phyloP scores from a whole-genome alignment of 1,140 invertebrate species.

The Drosophila navojoa region DNA sequence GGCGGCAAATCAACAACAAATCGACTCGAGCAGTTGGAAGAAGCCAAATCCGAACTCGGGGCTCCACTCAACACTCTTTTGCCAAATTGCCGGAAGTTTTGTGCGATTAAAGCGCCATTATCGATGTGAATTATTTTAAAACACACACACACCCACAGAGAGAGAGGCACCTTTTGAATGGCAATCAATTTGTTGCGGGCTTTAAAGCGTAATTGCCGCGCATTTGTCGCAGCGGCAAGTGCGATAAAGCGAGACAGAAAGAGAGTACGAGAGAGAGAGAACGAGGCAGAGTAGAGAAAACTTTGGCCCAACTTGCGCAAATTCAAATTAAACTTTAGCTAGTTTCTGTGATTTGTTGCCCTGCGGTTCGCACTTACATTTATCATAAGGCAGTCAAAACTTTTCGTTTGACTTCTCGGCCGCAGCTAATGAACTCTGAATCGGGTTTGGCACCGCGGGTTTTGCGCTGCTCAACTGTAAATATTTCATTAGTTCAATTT shows the following conservation, averaged over 20 bases:
- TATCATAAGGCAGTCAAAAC: constrained; percentile 51
- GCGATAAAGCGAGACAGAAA: constrained; percentile 16
- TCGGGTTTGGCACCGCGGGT: constrained; percentile 10
- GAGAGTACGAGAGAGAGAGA: neutral
- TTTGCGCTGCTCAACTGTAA: constrained; percentile 50
- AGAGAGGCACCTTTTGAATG: constrained; percentile 25
- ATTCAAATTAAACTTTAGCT: constrained; percentile 79
- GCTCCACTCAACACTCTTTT: constrained; percentile 69
- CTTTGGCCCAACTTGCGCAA: constrained; percentile 64
- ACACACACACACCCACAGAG: constrained; percentile 20
- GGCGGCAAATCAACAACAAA: constrained; percentile 69
- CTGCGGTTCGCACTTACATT: constrained; percentile 46
- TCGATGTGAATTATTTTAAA: constrained; percentile 81
- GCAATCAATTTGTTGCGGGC: constrained; percentile 72
- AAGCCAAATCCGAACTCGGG: neutral
- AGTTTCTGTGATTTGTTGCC: constrained; percentile 67
- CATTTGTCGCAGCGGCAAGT: constrained; percentile 62
- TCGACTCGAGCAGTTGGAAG: constrained; percentile 9
- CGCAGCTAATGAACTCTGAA: constrained; percentile 57
- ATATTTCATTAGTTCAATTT: constrained; percentile 78
- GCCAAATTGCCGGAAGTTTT: constrained; percentile 79
- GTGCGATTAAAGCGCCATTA: constrained; percentile 79
- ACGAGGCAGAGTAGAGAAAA: constrained; percentile 29
- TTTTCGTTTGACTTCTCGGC: constrained; percentile 29
- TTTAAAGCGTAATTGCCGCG: constrained; percentile 75